Base-by-base conservation (phyloP, 2,797 vertebrate species). In the Callimico goeldii region DNA sequence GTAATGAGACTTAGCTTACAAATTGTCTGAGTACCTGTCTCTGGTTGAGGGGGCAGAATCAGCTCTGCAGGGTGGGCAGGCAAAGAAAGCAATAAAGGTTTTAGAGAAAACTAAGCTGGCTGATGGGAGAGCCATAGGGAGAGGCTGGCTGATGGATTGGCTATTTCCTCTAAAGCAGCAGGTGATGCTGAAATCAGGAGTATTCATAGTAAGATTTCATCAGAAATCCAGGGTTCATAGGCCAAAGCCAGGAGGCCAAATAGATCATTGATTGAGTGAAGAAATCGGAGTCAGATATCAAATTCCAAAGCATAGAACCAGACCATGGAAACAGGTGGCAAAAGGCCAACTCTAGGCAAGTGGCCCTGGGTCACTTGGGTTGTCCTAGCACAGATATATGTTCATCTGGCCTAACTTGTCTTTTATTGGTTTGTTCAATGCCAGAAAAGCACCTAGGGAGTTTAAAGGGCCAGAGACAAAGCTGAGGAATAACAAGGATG, bases 301-400 rank as follows among this genome's bases (percentile, higher is more conserved):
- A 81, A 77, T 90, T 88, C 61, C 24, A 96, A 96, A 94, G 6
- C 11, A 67, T 24, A 14, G 48, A 81, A 76, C 41, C 57, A 93
- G 22, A 15, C 46, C 80, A 48, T 52, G 22, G 73, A 92, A 92
- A 92, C 20, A 39, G n/a, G 30, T 41, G 64, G 26, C 28, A 84
- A 92, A 94, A 75, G 22, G 4, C 7, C 5, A 41, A 83, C 28
- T 58, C 81, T 24, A 19, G 33, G 30, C 22, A 50, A 13, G 17
- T 93, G 58, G 7, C 75, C 2, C 57, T 79, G n/a, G 43, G 48
- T 87, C 30, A 87, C 79, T 22, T 80, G 48, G 12, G 36, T 61
- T 36, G 1, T 79, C 28, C 26, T 52, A 46, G 22, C 58, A 79
- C 11, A 92, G 80, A 86, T 9, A 11, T 4, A 67, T 77, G 41